A percentile compares a stretch with the other conserved stretches of the same genome.
Evolutionary conservation across 2,797 vertebrate genomes (phyloP).

Genomic region (Amniataba percoides): DNA sequence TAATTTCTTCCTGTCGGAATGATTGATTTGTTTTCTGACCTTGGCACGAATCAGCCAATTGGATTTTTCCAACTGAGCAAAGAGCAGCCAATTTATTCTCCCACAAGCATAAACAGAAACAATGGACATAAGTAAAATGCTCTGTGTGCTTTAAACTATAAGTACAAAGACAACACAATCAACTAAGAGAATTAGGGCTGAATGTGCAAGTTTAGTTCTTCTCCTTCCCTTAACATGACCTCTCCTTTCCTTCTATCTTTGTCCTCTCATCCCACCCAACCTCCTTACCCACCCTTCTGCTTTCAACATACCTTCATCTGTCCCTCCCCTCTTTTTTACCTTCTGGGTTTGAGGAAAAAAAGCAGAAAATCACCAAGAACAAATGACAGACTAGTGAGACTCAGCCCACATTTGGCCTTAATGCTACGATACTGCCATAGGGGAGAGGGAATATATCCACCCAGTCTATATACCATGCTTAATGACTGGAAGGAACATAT

Average conservation of each 20-base stretch:
- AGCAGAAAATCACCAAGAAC: conserved; percentile 15
- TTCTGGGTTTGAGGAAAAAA: conserved; percentile 21
- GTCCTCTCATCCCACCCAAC: background rate
- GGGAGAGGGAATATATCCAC: conserved; percentile 48
- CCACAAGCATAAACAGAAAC: conserved; percentile 21
- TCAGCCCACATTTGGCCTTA: conserved; percentile 75
- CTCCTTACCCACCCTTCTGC: background rate
- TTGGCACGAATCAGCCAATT: conserved; percentile 48
- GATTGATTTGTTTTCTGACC: conserved; percentile 70
- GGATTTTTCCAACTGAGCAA: conserved; percentile 45
- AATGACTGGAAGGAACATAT: conserved; percentile 49
- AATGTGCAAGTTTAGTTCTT: conserved; percentile 32
- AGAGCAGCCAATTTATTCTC: conserved; percentile 39
- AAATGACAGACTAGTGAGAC: conserved; percentile 22
- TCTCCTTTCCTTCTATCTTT: background rate
- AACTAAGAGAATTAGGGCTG: background rate
- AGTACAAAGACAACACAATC: conserved; percentile 14
- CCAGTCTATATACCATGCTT: conserved; percentile 58
- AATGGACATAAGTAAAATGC: conserved; percentile 26
- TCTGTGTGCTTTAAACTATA: conserved; percentile 27
- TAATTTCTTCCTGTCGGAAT: conserved; percentile 55
- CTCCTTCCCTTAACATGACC: background rate
- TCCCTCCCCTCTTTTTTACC: conserved; percentile 8
- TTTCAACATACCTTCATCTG: background rate
- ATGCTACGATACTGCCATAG: conserved; percentile 83